Percentiles rank a stretch among this genome's conserved stretches.
These are phyloP conservation scores for Ashinkailepas kermadecensis DNA, from an alignment of 2,888 invertebrate species.

Conservation along the genomic window DNA sequence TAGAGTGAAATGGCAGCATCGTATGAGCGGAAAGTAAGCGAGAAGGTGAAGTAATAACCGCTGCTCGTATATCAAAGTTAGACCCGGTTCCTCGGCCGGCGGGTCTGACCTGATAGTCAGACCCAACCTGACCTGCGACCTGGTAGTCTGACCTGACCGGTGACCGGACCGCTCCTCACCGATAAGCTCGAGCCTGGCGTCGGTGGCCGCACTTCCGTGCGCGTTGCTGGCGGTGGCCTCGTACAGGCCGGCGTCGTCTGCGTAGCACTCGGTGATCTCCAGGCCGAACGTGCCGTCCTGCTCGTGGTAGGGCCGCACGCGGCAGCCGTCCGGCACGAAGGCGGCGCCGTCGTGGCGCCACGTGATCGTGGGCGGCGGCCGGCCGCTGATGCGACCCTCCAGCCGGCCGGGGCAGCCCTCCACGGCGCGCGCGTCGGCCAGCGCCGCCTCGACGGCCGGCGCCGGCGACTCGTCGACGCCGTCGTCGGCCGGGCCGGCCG, in stretches of 20 bases:
- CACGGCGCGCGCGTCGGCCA: not conserved
- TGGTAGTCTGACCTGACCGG: too few relatives aligned
- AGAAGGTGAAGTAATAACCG: too few relatives aligned
- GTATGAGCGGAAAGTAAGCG: not conserved
- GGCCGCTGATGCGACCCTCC: not conserved
- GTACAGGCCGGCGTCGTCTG: slow-evolving; percentile 64
- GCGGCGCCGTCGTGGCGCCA: not conserved
- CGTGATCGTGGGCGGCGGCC: not conserved
- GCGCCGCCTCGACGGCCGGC: not conserved
- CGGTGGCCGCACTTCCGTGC: slow-evolving; percentile 70
- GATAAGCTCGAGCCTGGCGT: slow-evolving; percentile 53
- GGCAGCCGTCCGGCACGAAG: slow-evolving; percentile 52
- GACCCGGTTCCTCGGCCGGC: too few relatives aligned
- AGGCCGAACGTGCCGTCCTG: slow-evolving; percentile 69
- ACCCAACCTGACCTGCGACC: too few relatives aligned
- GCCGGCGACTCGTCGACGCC: not conserved
- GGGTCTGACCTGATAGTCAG: too few relatives aligned
- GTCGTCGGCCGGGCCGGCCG: too few relatives aligned
- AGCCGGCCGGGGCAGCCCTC: slow-evolving; percentile 9
- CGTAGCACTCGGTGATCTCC: slow-evolving; percentile 46
- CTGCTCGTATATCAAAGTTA: too few relatives aligned
- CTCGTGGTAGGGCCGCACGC: slow-evolving; percentile 51
- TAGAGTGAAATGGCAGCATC: not conserved
- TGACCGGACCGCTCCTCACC: slow-evolving; percentile 43
- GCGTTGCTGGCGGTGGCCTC: slow-evolving; percentile 69